A percentile compares a stretch with the other conserved stretches of the same genome.
Conservation (phyloP, 2,113 vertebrate species). For the Sebastes schlegelii region DNA sequence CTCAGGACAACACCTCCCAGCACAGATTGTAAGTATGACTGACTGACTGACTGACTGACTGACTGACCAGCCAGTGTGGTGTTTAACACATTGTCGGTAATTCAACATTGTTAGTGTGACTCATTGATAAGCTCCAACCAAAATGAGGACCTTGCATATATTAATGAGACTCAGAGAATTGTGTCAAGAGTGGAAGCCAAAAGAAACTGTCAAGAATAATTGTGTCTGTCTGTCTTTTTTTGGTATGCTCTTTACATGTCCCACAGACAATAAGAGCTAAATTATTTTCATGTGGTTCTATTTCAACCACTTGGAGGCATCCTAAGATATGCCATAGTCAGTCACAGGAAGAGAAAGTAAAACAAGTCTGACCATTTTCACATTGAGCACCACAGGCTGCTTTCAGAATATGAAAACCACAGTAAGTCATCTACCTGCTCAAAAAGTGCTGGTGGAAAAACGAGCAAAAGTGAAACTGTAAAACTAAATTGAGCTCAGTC, state of each 20-base stretch:
- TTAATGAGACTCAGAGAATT: background rate
- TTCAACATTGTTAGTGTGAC: background rate
- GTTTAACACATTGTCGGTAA: too few species aligned
- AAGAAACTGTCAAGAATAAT: background rate
- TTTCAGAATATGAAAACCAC: background rate
- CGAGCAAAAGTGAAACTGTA: background rate
- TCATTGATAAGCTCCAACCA: background rate
- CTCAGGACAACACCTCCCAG: constrained; percentile 81
- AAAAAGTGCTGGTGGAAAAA: background rate
- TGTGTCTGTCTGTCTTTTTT: too few species aligned
- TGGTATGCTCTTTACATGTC: background rate
- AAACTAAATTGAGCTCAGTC: background rate
- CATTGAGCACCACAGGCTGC: background rate
- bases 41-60: too few species aligned
- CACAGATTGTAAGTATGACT: constrained; percentile 85
- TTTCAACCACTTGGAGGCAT: background rate
- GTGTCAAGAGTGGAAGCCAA: background rate
- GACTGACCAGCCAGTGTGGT: background rate
- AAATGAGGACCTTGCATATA: background rate
- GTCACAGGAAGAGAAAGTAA: background rate
- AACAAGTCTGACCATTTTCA: background rate
- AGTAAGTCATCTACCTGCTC: background rate
- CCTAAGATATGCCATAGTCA: too few species aligned
- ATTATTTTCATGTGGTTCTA: background rate
- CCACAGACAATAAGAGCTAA: background rate